Conservation (phyloP, 2,113 vertebrate species). For the Clarias batrachus region DNA sequence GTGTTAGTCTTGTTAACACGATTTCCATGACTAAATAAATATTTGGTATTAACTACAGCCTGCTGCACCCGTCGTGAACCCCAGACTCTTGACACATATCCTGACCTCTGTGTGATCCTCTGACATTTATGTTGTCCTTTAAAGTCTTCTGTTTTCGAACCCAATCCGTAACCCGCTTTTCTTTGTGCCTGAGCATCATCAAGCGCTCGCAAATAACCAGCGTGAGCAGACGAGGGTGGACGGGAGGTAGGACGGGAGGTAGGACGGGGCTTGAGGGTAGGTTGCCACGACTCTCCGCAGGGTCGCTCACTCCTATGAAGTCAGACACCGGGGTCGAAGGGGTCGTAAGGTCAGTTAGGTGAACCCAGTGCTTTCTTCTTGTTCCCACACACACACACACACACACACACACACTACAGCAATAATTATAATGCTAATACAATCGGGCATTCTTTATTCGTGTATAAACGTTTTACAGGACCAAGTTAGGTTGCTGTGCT, state of each 20-base stretch:
- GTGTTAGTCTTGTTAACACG: neutral
- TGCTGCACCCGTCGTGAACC: neutral
- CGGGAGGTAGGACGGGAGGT: neutral
- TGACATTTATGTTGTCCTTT: slow-evolving; percentile 23
- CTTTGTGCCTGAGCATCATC: slow-evolving; percentile 34
- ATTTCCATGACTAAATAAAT: slow-evolving; percentile 26
- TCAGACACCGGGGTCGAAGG: slow-evolving; percentile 30
- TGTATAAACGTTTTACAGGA: neutral
- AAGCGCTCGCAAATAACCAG: slow-evolving; percentile 43
- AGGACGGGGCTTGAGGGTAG: slow-evolving; percentile 25
- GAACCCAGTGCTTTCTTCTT: slow-evolving; percentile 9
- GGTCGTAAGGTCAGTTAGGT: slow-evolving; percentile 41
- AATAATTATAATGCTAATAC: neutral
- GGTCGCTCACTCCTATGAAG: slow-evolving; percentile 47
- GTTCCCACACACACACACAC: slow-evolving; percentile 7
- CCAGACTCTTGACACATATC: neutral
- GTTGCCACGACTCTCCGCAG: slow-evolving; percentile 28
- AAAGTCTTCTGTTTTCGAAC: slow-evolving; percentile 18
- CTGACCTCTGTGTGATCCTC: neutral
- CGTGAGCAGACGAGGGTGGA: slow-evolving; percentile 4
- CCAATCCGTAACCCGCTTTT: slow-evolving; percentile 11
- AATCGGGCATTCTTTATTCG: neutral
- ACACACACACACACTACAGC: neutral
- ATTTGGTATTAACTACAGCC: neutral
- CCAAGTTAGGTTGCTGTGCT: neutral